These are phyloP conservation scores for Erythrolamprus reginae DNA, from an alignment of 2,113 vertebrate genomes.

Conservation along the genomic window DNA sequence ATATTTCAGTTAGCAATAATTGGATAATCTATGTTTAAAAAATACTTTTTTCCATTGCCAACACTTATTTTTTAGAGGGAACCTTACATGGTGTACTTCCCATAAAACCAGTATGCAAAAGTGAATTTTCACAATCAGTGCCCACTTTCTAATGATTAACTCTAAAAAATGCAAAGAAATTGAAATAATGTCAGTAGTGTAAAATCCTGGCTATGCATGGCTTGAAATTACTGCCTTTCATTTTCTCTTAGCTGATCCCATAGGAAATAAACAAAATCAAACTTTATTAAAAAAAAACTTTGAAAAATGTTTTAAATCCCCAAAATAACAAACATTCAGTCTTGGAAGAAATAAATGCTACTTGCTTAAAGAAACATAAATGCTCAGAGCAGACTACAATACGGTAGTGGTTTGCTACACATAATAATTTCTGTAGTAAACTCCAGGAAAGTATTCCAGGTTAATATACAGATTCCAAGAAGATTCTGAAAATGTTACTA, in stretches of 20 bases:
- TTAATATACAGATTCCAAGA: neutral
- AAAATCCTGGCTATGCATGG: neutral
- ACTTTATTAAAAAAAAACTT: neutral
- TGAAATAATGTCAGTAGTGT: neutral
- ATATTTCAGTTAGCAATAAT: neutral
- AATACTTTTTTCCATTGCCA: neutral
- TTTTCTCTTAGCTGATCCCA: neutral
- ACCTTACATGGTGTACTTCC: neutral
- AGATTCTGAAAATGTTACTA: neutral
- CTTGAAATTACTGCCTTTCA: neutral
- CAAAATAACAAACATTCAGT: neutral
- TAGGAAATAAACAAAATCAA: neutral
- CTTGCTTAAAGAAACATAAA: neutral
- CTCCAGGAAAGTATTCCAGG: neutral
- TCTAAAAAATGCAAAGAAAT: neutral
- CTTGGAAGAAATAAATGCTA: neutral
- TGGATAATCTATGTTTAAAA: no score
- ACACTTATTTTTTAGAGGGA: neutral
- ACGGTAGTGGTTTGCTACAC: neutral
- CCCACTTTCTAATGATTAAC: neutral
- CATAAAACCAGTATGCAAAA: neutral
- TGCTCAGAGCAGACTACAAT: neutral
- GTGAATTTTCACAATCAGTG: neutral
- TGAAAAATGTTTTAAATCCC: neutral
- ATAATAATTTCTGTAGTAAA: neutral